phyloP scores from a whole-genome alignment of 2,113 vertebrate genomes.

The Sceloporus undulatus region DNA sequence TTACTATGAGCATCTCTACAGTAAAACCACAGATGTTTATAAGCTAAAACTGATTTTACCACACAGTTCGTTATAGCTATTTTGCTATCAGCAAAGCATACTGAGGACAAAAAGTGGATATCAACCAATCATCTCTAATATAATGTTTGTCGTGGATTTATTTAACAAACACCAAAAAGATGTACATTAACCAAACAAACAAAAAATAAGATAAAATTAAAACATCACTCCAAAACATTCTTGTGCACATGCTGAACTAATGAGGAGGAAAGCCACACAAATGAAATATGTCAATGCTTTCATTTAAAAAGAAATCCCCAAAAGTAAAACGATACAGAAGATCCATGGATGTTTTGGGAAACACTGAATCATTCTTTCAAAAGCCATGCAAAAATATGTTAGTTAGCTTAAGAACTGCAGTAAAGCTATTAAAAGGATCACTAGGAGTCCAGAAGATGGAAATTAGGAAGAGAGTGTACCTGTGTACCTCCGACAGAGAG shows the following conservation, averaged over 20 bases:
- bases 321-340: conserved; percentile 45
- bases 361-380: not conserved
- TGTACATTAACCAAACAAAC: not conserved
- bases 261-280: not conserved
- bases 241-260: conserved; percentile 52
- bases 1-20: not conserved
- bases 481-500: conserved; percentile 87
- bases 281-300: conserved; percentile 31
- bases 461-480: conserved; percentile 82
- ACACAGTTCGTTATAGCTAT: conserved; percentile 19
- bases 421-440: conserved; percentile 54
- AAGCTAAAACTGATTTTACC: conserved; percentile 5
- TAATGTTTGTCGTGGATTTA: conserved; percentile 32
- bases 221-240: too few species aligned
- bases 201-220: too few species aligned
- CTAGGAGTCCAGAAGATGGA: conserved; percentile 70
- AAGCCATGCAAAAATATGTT: conserved; percentile 74
- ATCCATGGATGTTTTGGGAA: conserved; percentile 35
- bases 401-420: conserved; percentile 58
- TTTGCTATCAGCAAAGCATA: conserved; percentile 40
- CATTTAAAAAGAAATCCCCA: conserved; percentile 4
- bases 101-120: conserved; percentile 31
- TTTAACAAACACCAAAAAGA: conserved; percentile 18
- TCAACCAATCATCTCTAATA: conserved; percentile 27
- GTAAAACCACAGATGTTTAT: not conserved